These are phyloP conservation scores for Amia ocellicauda DNA, from an alignment of 2,113 vertebrate genomes.

Conservation along the genomic window DNA sequence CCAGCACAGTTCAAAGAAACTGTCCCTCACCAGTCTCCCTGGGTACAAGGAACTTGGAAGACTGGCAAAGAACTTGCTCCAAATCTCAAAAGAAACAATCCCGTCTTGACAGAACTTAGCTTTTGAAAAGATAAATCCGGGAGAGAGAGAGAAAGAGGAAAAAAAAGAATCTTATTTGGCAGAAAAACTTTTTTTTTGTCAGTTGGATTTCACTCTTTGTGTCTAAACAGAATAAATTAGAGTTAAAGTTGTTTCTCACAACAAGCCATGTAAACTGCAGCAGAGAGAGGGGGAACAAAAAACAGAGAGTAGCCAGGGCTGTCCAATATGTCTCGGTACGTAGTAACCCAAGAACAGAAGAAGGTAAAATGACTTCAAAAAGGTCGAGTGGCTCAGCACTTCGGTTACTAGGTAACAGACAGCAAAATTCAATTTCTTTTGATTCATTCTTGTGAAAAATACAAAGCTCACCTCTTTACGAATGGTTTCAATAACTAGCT, in stretches of 20 bases:
- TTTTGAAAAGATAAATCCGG: constrained; percentile 24
- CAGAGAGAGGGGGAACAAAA: neutral
- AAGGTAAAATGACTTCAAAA: too few species aligned
- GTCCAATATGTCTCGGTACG: too few species aligned
- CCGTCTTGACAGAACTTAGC: neutral
- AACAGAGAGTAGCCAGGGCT: neutral
- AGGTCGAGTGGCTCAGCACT: too few species aligned
- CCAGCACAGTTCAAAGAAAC: too few species aligned
- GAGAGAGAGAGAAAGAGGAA: constrained; percentile 2
- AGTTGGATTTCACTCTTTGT: neutral
- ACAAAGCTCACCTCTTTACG: too few species aligned
- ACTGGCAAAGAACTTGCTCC: constrained; percentile 13
- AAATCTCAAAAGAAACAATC: neutral
- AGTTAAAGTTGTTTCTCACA: neutral
- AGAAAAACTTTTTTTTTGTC: neutral
- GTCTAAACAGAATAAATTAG: neutral
- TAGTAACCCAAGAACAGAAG: too few species aligned
- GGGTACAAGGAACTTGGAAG: constrained; percentile 3
- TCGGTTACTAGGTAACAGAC: too few species aligned
- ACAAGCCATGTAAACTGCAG: neutral
- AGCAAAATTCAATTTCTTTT: too few species aligned
- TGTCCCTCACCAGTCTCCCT: neutral
- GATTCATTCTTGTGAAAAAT: too few species aligned
- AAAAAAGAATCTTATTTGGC: neutral
- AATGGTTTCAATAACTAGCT: too few species aligned